Base-by-base conservation (phyloP, 2,113 vertebrate genomes). In the Chaetodon trifascialis region DNA sequence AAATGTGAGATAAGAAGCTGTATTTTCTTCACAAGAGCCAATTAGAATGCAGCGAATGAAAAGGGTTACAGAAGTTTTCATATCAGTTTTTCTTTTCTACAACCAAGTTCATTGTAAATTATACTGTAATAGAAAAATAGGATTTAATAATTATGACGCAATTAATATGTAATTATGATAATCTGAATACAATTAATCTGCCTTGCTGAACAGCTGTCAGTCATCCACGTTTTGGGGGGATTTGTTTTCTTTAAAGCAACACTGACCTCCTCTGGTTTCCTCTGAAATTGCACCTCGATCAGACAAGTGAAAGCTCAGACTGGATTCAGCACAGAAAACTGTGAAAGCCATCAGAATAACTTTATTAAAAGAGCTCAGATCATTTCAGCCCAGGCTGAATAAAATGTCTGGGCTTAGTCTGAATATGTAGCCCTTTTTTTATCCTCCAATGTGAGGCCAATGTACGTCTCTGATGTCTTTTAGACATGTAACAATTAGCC, bases 261-360 rank as follows among this genome's bases (percentile, higher is more conserved):
- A 90, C 82, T 87, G 88, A 71, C 90, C 84, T 85, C 88, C 0
- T 64, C 1, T 87, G 90, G 88, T 68, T 17, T 2, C 0, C 4
- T 46, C 9, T 68, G 14, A 4, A 16, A 65, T 25, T 76, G 67
- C 83, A 73, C 7, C 36, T 40, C 2, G 11, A 64, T 17, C 42
- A 44, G 42, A 44, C 46, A 47, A 47, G 46, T 47, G 3, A 47
- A 30, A 14, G 46, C 46, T 47, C 12, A 4, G 42, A 11, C 42
- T 7, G 42, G 2, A 47, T 47, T 47, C 10, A 52, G 47, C 56
- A 21, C 23, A 51, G 19, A 2, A 15, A 7, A 38, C 23, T 3
- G 10, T 38, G 59, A 44, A 44, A 44, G 1, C 42, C 42, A 9
- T 44, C 34, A 47, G 51, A 58, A 2, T 30, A 11, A 59, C 77